Percentiles rank a stretch among this genome's conserved stretches.
Conservation (phyloP, 2,797 vertebrate species). For the Eulemur rubriventer region DNA sequence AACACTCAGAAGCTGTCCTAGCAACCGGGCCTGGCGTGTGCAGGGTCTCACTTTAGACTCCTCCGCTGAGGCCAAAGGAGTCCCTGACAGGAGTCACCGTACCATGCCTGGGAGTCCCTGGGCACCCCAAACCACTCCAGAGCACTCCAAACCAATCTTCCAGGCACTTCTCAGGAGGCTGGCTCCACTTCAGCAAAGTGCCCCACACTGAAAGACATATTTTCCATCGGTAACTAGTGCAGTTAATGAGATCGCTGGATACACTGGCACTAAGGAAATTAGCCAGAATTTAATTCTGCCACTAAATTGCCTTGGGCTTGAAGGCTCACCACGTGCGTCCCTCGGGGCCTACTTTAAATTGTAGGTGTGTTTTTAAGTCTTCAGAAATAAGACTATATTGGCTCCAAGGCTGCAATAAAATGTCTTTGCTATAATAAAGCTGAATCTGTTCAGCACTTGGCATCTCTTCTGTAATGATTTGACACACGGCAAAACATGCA, state of each 20-base stretch:
- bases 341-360: conserved; percentile 10
- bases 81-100: not conserved
- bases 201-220: conserved; percentile 22
- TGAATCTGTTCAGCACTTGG: not conserved
- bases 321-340: not conserved
- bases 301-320: conserved; percentile 41
- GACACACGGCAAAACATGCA: not conserved
- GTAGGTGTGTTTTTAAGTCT: conserved; percentile 39
- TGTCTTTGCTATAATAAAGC: conserved; percentile 25
- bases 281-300: conserved; percentile 54
- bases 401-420: not conserved
- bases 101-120: not conserved
- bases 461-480: not conserved
- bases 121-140: conserved; percentile 44
- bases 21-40: not conserved
- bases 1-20: not conserved
- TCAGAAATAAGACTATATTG: conserved; percentile 3
- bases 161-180: conserved; percentile 54
- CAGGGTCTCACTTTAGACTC: not conserved
- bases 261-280: conserved; percentile 9
- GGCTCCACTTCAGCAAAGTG: conserved; percentile 40
- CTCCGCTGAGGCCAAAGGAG: not conserved
- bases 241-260: conserved; percentile 20
- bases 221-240: conserved; percentile 14
- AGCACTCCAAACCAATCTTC: conserved; percentile 55